Conservation (phyloP, 2,888 invertebrate species). For the Chironomus tentans region DNA sequence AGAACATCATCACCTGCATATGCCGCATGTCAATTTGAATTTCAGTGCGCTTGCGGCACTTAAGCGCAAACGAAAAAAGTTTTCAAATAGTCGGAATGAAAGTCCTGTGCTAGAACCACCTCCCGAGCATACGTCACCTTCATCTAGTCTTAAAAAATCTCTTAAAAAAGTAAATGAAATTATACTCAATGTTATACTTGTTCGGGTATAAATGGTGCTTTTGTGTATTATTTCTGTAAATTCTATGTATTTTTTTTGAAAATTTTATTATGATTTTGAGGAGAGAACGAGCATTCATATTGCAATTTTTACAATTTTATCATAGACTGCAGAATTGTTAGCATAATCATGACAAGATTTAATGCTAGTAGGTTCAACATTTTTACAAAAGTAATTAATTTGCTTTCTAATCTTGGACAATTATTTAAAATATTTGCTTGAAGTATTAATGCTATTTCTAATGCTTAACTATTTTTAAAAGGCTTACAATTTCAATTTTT, state of each 20-base stretch:
- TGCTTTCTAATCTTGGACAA: not conserved
- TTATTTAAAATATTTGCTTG: too few species aligned
- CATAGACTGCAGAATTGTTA: too few species aligned
- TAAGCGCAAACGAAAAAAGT: slow-evolving; percentile 72
- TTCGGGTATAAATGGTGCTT: too few species aligned
- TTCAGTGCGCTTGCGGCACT: slow-evolving; percentile 61
- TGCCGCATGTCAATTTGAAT: slow-evolving; percentile 22
- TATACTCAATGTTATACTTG: too few species aligned
- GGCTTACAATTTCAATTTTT: too few species aligned
- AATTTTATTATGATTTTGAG: not conserved
- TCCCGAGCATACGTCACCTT: slow-evolving; percentile 32
- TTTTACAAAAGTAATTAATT: not conserved
- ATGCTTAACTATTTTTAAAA: too few species aligned
- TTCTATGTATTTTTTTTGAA: not conserved
- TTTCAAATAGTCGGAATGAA: slow-evolving; percentile 66
- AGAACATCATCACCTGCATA: slow-evolving; percentile 15
- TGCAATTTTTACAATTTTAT: too few species aligned
- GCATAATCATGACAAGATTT: too few species aligned
- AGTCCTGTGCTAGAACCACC: slow-evolving; percentile 47
- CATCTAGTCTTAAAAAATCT: slow-evolving; percentile 23
- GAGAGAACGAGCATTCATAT: not conserved
- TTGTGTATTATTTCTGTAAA: too few species aligned
- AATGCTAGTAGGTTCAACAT: not conserved
- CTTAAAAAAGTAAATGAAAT: slow-evolving; percentile 20
- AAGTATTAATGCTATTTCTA: too few species aligned